phyloP scores from a whole-genome alignment of 2,888 invertebrate genomes.

The Lochmaea capreae region DNA sequence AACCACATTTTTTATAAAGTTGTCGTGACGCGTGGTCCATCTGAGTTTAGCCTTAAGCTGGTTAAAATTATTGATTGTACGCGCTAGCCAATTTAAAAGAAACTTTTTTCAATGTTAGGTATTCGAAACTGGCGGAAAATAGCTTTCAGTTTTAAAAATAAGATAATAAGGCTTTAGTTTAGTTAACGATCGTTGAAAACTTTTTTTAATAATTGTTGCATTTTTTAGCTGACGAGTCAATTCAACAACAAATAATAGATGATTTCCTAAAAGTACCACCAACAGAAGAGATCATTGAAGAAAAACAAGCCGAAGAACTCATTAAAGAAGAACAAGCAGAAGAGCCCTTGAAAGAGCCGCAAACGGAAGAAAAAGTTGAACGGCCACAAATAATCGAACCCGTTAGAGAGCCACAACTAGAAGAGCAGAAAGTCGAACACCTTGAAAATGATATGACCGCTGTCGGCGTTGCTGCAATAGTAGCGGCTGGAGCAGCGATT shows the following conservation, averaged over 20 bases:
- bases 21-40: no score
- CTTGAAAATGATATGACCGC: constrained; percentile 30
- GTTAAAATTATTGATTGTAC: no score
- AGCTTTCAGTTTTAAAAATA: no score
- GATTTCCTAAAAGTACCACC: neutral
- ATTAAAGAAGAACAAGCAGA: neutral
- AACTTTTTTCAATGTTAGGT: no score
- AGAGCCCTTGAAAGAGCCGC: neutral
- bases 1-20: no score
- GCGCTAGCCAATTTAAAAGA: no score
- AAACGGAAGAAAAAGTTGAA: neutral
- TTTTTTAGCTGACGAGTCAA: no score
- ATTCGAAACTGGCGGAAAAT: no score
- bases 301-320: neutral
- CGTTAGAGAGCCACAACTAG: constrained; percentile 32
- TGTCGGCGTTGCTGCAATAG: constrained; percentile 23
- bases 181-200: no score
- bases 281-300: neutral
- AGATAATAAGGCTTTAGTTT: no score
- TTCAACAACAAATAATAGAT: neutral
- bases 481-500: constrained; percentile 29
- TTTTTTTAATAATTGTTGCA: no score
- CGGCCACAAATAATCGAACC: constrained; percentile 2
- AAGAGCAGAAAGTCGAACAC: constrained; percentile 32
- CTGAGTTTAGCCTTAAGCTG: no score